These are phyloP conservation scores for Rhimphoctona megacephalus DNA, from an alignment of 2,888 invertebrate species.

Conservation along the genomic window DNA sequence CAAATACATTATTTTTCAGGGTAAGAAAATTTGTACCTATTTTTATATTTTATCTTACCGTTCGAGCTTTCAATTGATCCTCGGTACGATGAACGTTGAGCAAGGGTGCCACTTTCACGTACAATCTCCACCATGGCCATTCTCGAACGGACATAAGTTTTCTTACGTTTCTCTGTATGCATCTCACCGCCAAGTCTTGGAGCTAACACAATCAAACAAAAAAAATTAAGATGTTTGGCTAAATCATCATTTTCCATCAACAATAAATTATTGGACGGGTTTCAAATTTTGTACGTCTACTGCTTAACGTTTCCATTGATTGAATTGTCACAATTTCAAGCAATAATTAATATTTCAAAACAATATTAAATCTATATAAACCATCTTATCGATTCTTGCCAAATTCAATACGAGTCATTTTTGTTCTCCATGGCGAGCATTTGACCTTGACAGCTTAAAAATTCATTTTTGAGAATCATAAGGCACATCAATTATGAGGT, in stretches of 20 bases:
- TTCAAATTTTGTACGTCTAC: neutral
- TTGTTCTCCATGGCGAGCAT: too few species aligned
- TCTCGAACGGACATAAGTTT: conserved; percentile 96
- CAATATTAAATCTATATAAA: too few species aligned
- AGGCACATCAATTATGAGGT: too few species aligned
- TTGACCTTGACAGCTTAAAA: too few species aligned
- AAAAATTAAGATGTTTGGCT: neutral
- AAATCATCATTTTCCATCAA: neutral
- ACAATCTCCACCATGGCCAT: conserved; percentile 99
- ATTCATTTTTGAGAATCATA: too few species aligned
- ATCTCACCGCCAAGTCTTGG: conserved; percentile 94
- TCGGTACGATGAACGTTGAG: conserved; percentile 97
- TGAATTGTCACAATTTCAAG: neutral
- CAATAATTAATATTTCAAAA: neutral
- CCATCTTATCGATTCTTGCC: too few species aligned
- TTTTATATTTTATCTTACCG: conserved; percentile 87
- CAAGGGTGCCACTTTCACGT: conserved; percentile 96
- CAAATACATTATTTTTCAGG: neutral
- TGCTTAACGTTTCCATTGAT: neutral
- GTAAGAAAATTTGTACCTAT: neutral
- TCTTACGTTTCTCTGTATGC: conserved; percentile 97
- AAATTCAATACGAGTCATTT: too few species aligned
- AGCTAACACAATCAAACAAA: conserved; percentile 83
- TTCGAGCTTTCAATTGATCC: conserved; percentile 94
- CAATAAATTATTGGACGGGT: neutral